Percentiles rank a stretch among this genome's conserved stretches.
phyloP scores from a whole-genome alignment of 2,113 vertebrate species.

The Callithrix jacchus region DNA sequence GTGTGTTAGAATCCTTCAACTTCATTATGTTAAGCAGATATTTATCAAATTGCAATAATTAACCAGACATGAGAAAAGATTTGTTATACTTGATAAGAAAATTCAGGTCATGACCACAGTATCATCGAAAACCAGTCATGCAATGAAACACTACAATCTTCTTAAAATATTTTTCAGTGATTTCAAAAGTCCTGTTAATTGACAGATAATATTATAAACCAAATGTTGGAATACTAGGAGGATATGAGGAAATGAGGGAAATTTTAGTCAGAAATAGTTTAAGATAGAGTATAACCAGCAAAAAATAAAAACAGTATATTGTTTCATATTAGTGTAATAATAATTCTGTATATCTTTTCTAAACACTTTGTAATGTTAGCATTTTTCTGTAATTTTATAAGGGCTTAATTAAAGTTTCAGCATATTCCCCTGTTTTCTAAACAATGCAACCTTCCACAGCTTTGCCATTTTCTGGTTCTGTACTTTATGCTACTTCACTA shows the following conservation, averaged over 20 bases:
- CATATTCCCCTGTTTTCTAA: neutral
- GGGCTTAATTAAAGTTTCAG: neutral
- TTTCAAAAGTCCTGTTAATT: neutral
- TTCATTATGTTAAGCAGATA: constrained; percentile 34
- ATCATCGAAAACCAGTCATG: constrained; percentile 17
- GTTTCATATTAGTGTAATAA: neutral
- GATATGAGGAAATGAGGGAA: neutral
- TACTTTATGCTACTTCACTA: neutral
- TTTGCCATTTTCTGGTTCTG: neutral
- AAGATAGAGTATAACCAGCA: neutral
- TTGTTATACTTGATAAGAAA: constrained; percentile 25
- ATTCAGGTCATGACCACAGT: constrained; percentile 29
- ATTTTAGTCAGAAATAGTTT: constrained; percentile 11
- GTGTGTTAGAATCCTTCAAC: neutral
- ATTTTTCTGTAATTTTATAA: neutral
- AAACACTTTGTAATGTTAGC: neutral
- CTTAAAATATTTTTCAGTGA: neutral
- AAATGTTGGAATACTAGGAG: neutral
- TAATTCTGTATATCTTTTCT: neutral
- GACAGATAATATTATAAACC: neutral
- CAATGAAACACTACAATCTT: constrained; percentile 26
- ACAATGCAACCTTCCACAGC: neutral
- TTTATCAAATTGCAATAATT: constrained; percentile 45
- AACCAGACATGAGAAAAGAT: constrained; percentile 37
- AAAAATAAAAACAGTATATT: neutral